Evolutionary conservation across 2,888 invertebrate species (phyloP).

Genomic region (Glaucopsyche alexis): DNA sequence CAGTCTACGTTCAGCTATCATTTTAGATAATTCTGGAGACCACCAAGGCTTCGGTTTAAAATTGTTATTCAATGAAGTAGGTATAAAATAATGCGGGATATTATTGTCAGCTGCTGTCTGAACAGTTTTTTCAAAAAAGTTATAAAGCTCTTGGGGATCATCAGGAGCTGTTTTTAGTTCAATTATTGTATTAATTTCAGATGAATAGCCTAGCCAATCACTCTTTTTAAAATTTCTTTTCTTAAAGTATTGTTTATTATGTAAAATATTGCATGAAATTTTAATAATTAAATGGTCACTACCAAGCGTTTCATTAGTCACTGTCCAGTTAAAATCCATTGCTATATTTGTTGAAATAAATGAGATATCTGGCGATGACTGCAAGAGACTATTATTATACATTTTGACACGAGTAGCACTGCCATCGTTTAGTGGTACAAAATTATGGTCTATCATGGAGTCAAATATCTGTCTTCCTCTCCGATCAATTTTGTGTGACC

Average conservation of each 20-base stretch:
- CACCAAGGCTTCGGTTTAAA: constrained; percentile 1
- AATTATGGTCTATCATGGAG: background rate
- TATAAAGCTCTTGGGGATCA: constrained; percentile 16
- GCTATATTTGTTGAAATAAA: constrained; percentile 31
- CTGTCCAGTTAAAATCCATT: constrained; percentile 30
- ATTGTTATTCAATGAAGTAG: constrained; percentile 8
- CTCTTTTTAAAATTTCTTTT: constrained; percentile 17
- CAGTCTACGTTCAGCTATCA: constrained; percentile 28
- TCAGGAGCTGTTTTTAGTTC: background rate
- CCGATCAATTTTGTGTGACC: constrained; percentile 9
- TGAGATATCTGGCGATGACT: constrained; percentile 35
- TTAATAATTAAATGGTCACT: constrained; percentile 35
- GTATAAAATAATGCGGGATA: too few relatives aligned
- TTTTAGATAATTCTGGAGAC: constrained; percentile 25
- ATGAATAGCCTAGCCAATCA: constrained; percentile 1
- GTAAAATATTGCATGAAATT: background rate
- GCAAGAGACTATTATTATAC: constrained; percentile 28
- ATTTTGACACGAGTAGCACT: constrained; percentile 30
- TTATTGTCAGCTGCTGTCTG: too few relatives aligned
- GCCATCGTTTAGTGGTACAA: constrained; percentile 31
- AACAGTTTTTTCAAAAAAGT: constrained; percentile 10
- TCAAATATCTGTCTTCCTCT: constrained; percentile 13
- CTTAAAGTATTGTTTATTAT: background rate
- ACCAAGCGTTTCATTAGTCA: constrained; percentile 34
- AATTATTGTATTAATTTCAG: background rate